Evolutionary conservation across 2,113 vertebrate genomes (phyloP).

Genomic region (Irena cyanogastra): DNA sequence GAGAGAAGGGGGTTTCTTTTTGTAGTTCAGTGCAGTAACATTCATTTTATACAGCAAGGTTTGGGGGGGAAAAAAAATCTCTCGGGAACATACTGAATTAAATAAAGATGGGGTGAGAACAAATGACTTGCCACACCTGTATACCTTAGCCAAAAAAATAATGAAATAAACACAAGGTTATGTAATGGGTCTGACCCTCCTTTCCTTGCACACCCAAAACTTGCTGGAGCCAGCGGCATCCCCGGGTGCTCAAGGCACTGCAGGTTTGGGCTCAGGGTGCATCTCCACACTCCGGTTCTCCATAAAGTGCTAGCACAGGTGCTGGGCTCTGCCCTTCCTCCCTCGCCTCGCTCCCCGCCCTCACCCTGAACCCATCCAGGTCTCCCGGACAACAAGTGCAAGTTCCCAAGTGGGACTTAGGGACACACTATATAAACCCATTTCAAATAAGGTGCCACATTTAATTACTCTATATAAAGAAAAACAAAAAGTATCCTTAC

Average conservation of each 20-base stretch:
- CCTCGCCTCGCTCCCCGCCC: background rate
- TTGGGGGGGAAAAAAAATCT: background rate
- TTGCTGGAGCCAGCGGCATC: background rate
- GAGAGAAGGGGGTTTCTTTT: background rate
- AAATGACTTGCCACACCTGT: conserved; percentile 33
- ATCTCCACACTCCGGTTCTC: conserved; percentile 73
- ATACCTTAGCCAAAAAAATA: background rate
- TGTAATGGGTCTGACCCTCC: background rate
- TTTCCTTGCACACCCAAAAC: conserved; percentile 12
- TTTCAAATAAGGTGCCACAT: conserved; percentile 42
- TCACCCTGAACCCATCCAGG: background rate
- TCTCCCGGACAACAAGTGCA: conserved; percentile 62
- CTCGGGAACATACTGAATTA: conserved; percentile 35
- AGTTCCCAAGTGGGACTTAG: conserved; percentile 35
- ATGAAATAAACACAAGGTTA: background rate
- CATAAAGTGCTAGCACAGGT: conserved; percentile 84
- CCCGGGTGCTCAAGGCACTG: conserved; percentile 44
- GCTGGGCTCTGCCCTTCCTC: conserved; percentile 19
- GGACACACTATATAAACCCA: conserved; percentile 7
- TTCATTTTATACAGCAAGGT: conserved; percentile 57
- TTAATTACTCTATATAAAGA: conserved; percentile 1
- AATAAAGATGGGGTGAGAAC: conserved; percentile 28
- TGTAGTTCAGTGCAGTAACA: conserved; percentile 68
- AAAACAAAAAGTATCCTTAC: background rate
- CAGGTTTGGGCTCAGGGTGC: conserved; percentile 20